phyloP scores from a whole-genome alignment of 1,140 invertebrate species.

The Pissodes strobi region DNA sequence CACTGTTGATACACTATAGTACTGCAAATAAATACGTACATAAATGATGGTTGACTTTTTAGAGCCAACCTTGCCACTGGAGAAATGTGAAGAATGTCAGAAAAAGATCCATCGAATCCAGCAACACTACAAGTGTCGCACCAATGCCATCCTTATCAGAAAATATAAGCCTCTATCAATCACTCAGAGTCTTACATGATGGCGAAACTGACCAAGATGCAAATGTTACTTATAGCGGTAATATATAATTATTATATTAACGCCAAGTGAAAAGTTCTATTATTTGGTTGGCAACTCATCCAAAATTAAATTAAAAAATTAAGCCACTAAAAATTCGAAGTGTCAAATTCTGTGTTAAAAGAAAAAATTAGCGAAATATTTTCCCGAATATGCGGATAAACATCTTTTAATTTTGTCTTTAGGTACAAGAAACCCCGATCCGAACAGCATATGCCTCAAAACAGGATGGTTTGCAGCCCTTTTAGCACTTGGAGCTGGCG shows the following conservation, averaged over 20 bases:
- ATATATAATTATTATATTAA: no score
- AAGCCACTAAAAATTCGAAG: no score
- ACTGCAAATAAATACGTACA: no score
- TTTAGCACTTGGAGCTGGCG: constrained; percentile 68
- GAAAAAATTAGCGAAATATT: no score
- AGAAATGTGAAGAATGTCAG: constrained; percentile 79
- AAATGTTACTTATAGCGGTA: constrained; percentile 42
- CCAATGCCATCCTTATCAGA: constrained; percentile 68
- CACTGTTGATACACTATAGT: no score
- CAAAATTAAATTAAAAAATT: no score
- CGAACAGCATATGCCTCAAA: constrained; percentile 73
- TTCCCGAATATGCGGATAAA: no score
- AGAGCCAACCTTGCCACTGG: constrained; percentile 94
- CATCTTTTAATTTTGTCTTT: no score
- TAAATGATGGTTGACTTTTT: no score
- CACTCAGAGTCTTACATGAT: constrained; percentile 83
- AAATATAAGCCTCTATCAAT: constrained; percentile 88
- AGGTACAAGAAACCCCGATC: constrained; percentile 50
- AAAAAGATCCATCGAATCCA: constrained; percentile 63
- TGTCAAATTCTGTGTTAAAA: no score
- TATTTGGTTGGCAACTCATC: no score
- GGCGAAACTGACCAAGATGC: constrained; percentile 70
- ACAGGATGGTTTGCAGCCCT: constrained; percentile 76
- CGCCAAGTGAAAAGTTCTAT: no score
- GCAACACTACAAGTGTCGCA: constrained; percentile 39